Evolutionary conservation across 2,888 invertebrate genomes (phyloP).

Genomic region (Macropis europaea): DNA sequence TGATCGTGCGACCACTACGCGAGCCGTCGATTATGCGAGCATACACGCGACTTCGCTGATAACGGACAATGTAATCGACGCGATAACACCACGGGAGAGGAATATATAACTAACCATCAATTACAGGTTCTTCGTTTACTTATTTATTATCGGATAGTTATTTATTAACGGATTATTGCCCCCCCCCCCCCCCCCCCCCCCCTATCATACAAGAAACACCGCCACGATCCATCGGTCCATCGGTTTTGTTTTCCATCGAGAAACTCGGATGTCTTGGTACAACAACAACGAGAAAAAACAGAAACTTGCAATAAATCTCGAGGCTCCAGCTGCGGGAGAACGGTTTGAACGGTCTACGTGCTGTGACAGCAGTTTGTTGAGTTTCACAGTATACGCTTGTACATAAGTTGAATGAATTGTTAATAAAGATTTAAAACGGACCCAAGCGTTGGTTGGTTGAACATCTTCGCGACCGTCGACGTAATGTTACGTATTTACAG

Average conservation of each 20-base stretch:
- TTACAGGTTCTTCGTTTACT: constrained; percentile 41
- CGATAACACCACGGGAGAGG: constrained; percentile 60
- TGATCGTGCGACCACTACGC: not conserved
- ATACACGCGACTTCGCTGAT: constrained; percentile 23
- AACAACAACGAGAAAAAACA: not conserved
- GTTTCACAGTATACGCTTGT: constrained; percentile 66
- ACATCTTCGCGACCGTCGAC: no score
- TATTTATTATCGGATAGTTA: constrained; percentile 38
- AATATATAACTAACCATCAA: constrained; percentile 57
- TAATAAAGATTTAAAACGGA: constrained; percentile 59
- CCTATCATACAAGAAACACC: constrained; percentile 11
- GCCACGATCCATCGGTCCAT: no score
- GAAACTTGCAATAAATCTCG: not conserved
- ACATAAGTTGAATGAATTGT: constrained; percentile 68
- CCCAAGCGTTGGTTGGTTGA: no score
- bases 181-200: constrained; percentile 7
- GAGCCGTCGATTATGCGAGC: constrained; percentile 9
- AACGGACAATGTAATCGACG: constrained; percentile 46
- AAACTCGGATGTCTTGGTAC: no score
- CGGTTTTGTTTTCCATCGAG: no score
- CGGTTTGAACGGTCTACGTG: constrained; percentile 14
- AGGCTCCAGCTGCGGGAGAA: not conserved
- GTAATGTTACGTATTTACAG: no score
- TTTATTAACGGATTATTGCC: constrained; percentile 32
- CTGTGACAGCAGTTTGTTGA: constrained; percentile 57